Evolutionary conservation across 2,797 vertebrate genomes (phyloP), one percentile per base, ranked within the genome.

Genomic region (Amphiprion clarkii): DNA sequence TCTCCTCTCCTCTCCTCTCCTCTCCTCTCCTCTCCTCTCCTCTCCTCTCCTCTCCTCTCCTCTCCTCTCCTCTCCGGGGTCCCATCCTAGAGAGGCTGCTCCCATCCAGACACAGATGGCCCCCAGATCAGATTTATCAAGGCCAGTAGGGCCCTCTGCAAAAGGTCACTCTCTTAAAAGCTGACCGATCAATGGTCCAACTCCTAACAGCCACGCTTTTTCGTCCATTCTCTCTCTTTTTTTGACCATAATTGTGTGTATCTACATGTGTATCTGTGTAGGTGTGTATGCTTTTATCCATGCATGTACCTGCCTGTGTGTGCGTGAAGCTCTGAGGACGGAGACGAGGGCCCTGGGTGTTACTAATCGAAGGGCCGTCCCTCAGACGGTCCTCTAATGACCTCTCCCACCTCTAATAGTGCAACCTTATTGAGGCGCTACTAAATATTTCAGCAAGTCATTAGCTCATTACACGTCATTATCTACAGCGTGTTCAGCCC

Each of bases 81-180:
- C 87, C 90, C 90, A 92, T 93, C 89, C 79, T 74, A 67, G 55
- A 83, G 72, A 88, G 76, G 81, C 88, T 86, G 66, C 88, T 84
- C 88, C 82, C 81, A 88, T 81, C 90, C 89, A 92, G 92, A 92
- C 92, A 95, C 95, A 96, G 94, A 96, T 95, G 96, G 95, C 93
- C 95, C 95, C 95, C 94, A 95, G 96, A 96, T 96, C 95, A 97
- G 96, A 96, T 97, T 97, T 97, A 97, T 96, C 94, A 94, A 93
- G 93, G 91, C 94, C 96, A 93, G 95, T 94, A 94, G 94, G 95
- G 95, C 93, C 92, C 96, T 96, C 95, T 85, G 91, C 91, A 89
- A 95, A 95, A 96, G 95, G 95, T 95, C 95, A 97, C 93, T 95
- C 94, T 95, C 96, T 95, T 97, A 96, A 96, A 96, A 97, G 96